A percentile compares a stretch with the other conserved stretches of the same genome.
These are phyloP conservation scores for Heliconius charithonia DNA, from an alignment of 2,888 invertebrate genomes.

Conservation along the genomic window DNA sequence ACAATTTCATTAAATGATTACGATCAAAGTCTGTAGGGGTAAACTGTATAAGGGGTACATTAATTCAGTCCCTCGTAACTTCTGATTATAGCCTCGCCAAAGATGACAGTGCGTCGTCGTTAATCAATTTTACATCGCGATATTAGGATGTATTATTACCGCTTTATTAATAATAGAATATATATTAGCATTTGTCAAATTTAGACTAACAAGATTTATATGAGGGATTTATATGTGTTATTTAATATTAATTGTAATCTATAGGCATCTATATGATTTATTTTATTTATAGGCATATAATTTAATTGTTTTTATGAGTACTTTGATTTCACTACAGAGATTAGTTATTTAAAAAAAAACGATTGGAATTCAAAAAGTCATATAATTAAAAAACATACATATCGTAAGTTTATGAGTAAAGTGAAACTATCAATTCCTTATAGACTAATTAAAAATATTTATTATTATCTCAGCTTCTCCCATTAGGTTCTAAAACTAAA, in stretches of 20 bases:
- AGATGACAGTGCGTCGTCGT: slow-evolving; percentile 27
- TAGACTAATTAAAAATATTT: too few species aligned
- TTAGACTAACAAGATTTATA: slow-evolving; percentile 12
- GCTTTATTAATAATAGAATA: slow-evolving; percentile 11
- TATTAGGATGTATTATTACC: slow-evolving; percentile 28
- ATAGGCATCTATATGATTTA: too few species aligned
- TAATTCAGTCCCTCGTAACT: slow-evolving; percentile 25
- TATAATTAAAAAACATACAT: too few species aligned
- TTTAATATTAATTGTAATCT: background rate
- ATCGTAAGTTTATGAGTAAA: slow-evolving; percentile 18
- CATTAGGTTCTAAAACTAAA: background rate
- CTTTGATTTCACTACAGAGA: background rate
- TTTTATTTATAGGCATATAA: too few species aligned
- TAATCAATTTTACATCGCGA: slow-evolving; percentile 25
- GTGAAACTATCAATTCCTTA: background rate
- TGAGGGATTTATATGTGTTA: background rate
- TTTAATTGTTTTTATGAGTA: background rate
- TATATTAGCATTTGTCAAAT: slow-evolving; percentile 18
- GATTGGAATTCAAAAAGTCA: too few species aligned
- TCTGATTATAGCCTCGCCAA: slow-evolving; percentile 24
- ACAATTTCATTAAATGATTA: slow-evolving; percentile 3
- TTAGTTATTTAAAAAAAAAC: too few species aligned
- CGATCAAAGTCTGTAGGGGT: slow-evolving; percentile 5
- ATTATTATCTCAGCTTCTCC: background rate
- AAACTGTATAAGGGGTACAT: slow-evolving; percentile 16